Evolutionary conservation across 2,113 vertebrate species (phyloP).

Genomic region (Nibea coibor): DNA sequence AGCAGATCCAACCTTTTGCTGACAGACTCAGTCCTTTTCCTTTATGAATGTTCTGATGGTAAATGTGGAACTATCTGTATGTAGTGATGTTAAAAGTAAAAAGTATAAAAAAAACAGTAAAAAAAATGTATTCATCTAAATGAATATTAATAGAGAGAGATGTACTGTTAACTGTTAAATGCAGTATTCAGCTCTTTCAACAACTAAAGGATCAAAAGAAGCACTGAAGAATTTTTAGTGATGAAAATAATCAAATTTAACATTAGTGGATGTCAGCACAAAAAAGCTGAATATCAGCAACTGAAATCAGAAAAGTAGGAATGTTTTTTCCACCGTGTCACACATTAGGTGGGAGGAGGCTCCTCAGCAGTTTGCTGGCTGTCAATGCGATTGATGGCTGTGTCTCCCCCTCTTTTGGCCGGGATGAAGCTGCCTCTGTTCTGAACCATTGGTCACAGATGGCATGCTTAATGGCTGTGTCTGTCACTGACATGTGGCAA

Average conservation of each 20-base stretch:
- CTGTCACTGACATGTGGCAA: slow-evolving; percentile 70
- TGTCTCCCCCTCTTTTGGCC: slow-evolving; percentile 37
- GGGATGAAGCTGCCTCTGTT: slow-evolving; percentile 41
- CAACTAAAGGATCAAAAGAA: neutral
- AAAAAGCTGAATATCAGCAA: neutral
- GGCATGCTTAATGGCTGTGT: slow-evolving; percentile 74
- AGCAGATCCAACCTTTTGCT: slow-evolving; percentile 10
- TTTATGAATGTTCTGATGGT: neutral
- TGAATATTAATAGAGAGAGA: neutral
- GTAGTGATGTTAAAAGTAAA: neutral
- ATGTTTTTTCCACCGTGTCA: neutral
- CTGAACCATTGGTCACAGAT: slow-evolving; percentile 76
- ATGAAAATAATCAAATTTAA: neutral
- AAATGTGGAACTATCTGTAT: neutral
- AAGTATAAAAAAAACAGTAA: neutral
- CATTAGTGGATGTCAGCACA: neutral
- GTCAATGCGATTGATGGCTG: slow-evolving; percentile 69
- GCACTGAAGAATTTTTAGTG: neutral
- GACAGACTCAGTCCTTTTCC: neutral
- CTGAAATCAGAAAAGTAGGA: neutral
- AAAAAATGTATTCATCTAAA: neutral
- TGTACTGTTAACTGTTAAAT: too few relatives aligned
- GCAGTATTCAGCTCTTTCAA: too few relatives aligned
- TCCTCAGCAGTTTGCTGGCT: slow-evolving; percentile 36
- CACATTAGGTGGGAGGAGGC: neutral